phyloP scores from a whole-genome alignment of 1,140 invertebrate species.

The Mycetomoellerius zeteki region DNA sequence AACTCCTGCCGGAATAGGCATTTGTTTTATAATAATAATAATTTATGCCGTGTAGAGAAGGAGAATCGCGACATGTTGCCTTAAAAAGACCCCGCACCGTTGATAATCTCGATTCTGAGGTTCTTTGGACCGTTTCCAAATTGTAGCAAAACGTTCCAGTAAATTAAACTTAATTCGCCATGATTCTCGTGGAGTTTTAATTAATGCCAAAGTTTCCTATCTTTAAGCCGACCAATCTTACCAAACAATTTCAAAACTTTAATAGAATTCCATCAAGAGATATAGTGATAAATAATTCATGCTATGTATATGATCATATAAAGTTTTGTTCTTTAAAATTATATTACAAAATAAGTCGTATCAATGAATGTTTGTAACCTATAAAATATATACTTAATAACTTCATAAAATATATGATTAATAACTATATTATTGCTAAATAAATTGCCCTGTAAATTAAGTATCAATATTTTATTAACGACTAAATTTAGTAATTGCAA shows the following conservation, averaged over 20 bases:
- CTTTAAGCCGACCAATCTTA: background rate
- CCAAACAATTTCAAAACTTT: constrained; percentile 10
- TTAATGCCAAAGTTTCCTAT: constrained; percentile 26
- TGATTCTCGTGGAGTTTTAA: constrained; percentile 10
- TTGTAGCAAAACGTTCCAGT: constrained; percentile 14
- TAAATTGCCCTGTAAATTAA: background rate
- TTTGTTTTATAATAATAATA: constrained; percentile 39
- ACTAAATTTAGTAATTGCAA: background rate
- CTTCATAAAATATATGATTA: background rate
- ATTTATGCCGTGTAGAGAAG: constrained; percentile 18
- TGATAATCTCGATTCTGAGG: constrained; percentile 13
- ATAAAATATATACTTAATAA: background rate
- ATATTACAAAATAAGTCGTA: background rate
- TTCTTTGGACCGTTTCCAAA: constrained; percentile 14
- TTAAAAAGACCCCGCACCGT: background rate
- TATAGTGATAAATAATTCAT: background rate
- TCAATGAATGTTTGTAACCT: background rate
- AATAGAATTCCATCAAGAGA: background rate
- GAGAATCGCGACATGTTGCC: background rate
- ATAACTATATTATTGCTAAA: background rate
- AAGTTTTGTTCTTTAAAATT: background rate
- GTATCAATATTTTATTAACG: background rate
- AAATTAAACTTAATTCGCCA: constrained; percentile 12
- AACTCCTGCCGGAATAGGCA: constrained; percentile 12
- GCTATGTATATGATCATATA: background rate